Evolutionary conservation across 2,888 invertebrate species (phyloP), one percentile per base, ranked within the genome.

Genomic region (Platerodrilus igneus): DNA sequence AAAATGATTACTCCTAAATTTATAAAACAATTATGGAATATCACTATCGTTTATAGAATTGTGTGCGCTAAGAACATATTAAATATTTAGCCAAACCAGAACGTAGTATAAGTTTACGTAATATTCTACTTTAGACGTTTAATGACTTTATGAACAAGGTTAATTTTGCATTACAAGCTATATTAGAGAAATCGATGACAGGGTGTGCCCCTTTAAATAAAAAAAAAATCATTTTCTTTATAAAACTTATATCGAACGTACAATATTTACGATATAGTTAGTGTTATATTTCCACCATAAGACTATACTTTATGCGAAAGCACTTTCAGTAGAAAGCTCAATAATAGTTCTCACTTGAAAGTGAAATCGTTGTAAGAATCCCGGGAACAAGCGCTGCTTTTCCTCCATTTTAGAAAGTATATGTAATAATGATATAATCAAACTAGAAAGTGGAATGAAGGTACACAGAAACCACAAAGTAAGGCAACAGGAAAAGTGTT

Each of bases 1-100:
- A 50, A 53, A 51, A 57, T 58, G 61, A 60, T 63, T 63, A 63
- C 56, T 54, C 50, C 53, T 60, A 60, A 63, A 61, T 62, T 58
- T 43, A 47, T 55, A 53, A 56, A 61, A 63, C 59, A 60, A 60
- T 57, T 60, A 60, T 58, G 48, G 43, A 49, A 55, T 52, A 55
- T 54, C 56, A 55, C 56, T 53, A 32, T 45, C 34, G 52, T 45
- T 52, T 52, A 54, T 53, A 55, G 55, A 53, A 52, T 52, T 48
- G 43, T 41, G n/a, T 42, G 53, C 47, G 48, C 51, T 47, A 39
- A 50, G 48, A 51, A 51, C 48, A 51, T 56, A 55, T 60, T 59
- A 59, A 58, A 56, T 58, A 59, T 60, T 58, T 56, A 57, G n/a
- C 57, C 51, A 50, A 50, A 51, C 52, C 47, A 49, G 54, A 55